Evolutionary conservation across 2,113 vertebrate genomes (phyloP), one percentile per base, ranked within the genome.

Genomic region (Sphyrna mokarran): DNA sequence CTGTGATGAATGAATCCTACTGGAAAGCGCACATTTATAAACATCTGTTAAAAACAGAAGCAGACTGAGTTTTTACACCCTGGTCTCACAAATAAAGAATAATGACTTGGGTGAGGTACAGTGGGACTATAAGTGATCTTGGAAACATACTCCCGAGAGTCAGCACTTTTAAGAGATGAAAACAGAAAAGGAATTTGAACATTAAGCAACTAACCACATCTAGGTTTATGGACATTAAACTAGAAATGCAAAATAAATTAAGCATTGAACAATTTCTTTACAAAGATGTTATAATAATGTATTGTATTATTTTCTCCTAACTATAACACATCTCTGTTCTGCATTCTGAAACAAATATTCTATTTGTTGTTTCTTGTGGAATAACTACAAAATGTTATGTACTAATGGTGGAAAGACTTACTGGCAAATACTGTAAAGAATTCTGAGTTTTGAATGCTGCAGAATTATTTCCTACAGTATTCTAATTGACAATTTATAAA

Each of bases 11-110:
- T 91, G 89, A 91, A 66, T 18, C 54, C n/a, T 91, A 16, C 61
- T 66, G 29, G 58, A 66, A 66, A 91, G 48, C 63, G 26, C 54
- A 90, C 54, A 61, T 33, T 61, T 86, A 43, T 40, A 13, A 18
- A 66, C 89, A 33, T 61, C 58, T 91, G 87, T 61, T 63, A 91
- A 91, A 91, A 91, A n/a, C 54, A 91, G 58, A 26, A 90, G 86
- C 54, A 90, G 87, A 23, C 87, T 63, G 33, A n/a, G 33, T 66
- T 66, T 16, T 66, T 37, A 68, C 63, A 93, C 61, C 58, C 11
- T 18, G 16, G 33, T 66, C 9, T 66, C 29, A 37, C 61, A 90
- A 90, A 90, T 90, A 61, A 87, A 89, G 23, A 89, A n/a, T n/a
- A 20, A 91, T 14, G 29, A 76, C 61, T 40, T 83, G 33, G 61